Percentiles rank a stretch among this genome's conserved stretches.
Evolutionary conservation across 2,888 invertebrate genomes (phyloP).

Genomic region (Orchestes rusci): DNA sequence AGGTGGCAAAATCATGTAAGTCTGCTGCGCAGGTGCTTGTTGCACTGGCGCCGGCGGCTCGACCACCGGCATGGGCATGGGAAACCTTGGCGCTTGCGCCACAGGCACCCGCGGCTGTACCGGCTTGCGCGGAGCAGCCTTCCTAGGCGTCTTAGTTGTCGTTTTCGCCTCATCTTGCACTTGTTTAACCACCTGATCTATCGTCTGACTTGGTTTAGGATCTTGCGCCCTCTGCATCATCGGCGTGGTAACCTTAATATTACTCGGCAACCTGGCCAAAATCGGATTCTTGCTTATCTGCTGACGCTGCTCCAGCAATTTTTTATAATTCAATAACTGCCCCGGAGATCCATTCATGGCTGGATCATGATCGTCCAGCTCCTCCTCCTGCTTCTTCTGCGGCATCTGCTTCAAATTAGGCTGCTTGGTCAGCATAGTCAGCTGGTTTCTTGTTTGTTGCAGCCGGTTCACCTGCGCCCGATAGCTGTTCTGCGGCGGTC

Average conservation of each 20-base stretch:
- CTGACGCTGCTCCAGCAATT: slow-evolving; percentile 14
- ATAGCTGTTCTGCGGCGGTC: too few relatives aligned
- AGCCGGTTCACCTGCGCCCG: too few relatives aligned
- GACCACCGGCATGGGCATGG: neutral
- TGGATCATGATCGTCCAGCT: slow-evolving; percentile 22
- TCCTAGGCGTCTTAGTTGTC: too few relatives aligned
- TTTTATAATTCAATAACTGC: slow-evolving; percentile 13
- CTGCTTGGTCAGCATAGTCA: neutral
- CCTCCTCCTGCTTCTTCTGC: slow-evolving; percentile 11
- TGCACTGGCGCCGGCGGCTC: neutral
- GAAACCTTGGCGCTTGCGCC: too few relatives aligned
- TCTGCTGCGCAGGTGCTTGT: slow-evolving; percentile 28
- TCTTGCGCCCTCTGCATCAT: too few relatives aligned
- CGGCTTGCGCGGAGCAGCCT: too few relatives aligned
- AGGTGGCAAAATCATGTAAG: slow-evolving; percentile 35
- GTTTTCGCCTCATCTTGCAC: slow-evolving; percentile 2
- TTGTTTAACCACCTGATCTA: slow-evolving; percentile 5
- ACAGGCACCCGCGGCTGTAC: too few relatives aligned
- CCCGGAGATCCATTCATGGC: slow-evolving; percentile 18
- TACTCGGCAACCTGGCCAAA: slow-evolving; percentile 13
- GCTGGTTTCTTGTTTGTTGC: too few relatives aligned
- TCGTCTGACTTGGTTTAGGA: neutral
- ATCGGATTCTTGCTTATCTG: slow-evolving; percentile 12
- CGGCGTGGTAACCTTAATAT: slow-evolving; percentile 13
- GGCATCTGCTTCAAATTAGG: neutral